A percentile compares a stretch with the other conserved stretches of the same genome.
phyloP scores from a whole-genome alignment of 2,113 vertebrate genomes.

The Illadopsis cleaveri region DNA sequence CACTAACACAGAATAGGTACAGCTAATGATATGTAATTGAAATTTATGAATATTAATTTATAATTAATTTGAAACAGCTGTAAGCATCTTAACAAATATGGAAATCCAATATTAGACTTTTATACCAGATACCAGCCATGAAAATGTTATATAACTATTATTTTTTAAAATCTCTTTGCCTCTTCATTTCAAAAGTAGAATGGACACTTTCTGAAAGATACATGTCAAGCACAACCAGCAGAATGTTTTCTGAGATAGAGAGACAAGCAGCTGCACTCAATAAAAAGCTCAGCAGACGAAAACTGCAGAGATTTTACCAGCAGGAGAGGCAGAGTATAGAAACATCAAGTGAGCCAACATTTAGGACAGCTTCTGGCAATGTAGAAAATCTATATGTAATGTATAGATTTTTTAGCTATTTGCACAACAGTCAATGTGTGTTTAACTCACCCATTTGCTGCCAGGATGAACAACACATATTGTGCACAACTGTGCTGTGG shows the following conservation, averaged over 20 bases:
- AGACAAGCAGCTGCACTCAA: neutral
- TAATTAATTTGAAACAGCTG: neutral
- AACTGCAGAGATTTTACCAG: neutral
- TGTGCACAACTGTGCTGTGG: neutral
- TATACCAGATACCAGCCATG: neutral
- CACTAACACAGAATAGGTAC: neutral
- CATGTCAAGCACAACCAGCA: neutral
- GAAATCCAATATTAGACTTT: neutral
- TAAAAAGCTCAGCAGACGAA: neutral
- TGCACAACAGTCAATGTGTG: neutral
- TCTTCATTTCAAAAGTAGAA: neutral
- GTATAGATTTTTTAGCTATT: neutral
- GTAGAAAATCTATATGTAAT: neutral
- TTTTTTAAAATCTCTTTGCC: neutral
- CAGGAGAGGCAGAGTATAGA: neutral
- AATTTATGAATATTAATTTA: neutral
- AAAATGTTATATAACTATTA: neutral
- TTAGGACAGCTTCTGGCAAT: neutral
- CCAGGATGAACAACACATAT: accelerated
- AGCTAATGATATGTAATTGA: neutral
- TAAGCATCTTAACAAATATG: neutral
- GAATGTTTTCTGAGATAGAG: neutral
- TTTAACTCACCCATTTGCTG: neutral
- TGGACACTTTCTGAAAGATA: neutral
- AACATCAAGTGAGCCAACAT: neutral